phyloP scores from a whole-genome alignment of 2,797 vertebrate species.

The Cygnus olor region DNA sequence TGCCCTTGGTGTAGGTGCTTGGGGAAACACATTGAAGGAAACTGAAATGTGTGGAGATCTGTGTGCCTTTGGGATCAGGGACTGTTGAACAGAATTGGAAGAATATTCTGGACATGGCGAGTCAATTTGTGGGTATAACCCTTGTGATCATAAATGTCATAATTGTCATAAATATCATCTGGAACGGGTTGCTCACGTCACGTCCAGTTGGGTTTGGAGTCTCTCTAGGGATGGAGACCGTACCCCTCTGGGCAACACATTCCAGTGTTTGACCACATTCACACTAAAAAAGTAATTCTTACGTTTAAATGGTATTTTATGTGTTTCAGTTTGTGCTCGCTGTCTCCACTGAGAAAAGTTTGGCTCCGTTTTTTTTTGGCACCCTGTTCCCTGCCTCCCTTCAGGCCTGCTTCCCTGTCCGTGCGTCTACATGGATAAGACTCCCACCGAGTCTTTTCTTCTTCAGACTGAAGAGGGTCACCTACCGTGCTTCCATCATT shows the following conservation, averaged over 20 bases:
- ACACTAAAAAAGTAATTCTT: background rate
- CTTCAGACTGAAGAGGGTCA: background rate
- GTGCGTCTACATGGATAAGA: background rate
- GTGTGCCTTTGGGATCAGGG: background rate
- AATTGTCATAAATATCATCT: background rate
- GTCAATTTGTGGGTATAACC: background rate
- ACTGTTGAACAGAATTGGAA: background rate
- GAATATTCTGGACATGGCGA: background rate
- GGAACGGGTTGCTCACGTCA: background rate
- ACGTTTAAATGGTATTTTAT: background rate
- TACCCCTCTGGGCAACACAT: background rate
- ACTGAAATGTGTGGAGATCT: background rate
- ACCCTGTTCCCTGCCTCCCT: background rate
- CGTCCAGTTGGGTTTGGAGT: background rate
- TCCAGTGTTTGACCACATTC: background rate
- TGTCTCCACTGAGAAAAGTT: background rate
- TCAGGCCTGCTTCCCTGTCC: background rate
- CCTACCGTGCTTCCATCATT: background rate
- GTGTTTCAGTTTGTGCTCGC: background rate
- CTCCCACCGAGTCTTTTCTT: background rate
- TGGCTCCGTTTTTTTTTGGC: background rate
- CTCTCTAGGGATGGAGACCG: background rate
- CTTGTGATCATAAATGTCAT: background rate
- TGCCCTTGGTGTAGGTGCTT: background rate
- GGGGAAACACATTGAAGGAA: background rate